Evolutionary conservation across 2,888 invertebrate genomes (phyloP), one percentile per base, ranked within the genome.

Genomic region (Erebia epiphron): DNA sequence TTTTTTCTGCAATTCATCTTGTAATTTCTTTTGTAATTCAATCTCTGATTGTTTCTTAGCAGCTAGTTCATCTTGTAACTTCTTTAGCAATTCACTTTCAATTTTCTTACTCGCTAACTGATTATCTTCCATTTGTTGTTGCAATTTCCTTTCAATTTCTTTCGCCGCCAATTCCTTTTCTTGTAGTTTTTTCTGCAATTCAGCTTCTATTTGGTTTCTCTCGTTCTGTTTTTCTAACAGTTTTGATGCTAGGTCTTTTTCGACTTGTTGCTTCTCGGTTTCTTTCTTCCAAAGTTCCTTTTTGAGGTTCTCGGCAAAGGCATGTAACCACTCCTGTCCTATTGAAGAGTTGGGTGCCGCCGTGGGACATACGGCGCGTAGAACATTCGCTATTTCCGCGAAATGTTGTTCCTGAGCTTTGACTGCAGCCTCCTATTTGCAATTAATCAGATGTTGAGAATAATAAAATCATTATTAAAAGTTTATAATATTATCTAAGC

Each of bases 351-450:
- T 21, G 0, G 92, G 90, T 16, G 86, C 86, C 0, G 84, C 85
- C 5, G 73, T 57, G 13, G 89, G 85, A 71, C 87, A 91, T 10
- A 81, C 89, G 7, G 79, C 79, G 0, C 90, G 85, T 0, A 93
- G 80, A 1, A 91, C 83, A 41, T 75, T 79, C 1, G 84, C 87
- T 43, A 95, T 92, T 76, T 95, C 95, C 3, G 94, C 94, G 86
- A 96, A 95, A 80, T 96, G 93, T 76, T 95, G 92, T 77, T 95
- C 94, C 72, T 95, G 85, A n/a, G 95, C 94, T 75, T 94, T 92
- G 73, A 82, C 71, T 75, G 88, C 78, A 66, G 89, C 86, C 75
- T 91, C 92, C 92, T 92, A 79, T 35, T 7, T 2, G 62, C 46
- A n/a, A 64, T 68, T 41, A 67, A 18, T 18, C 11, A 21, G 11